A percentile compares a stretch with the other conserved stretches of the same genome.
phyloP scores from a whole-genome alignment of 2,797 vertebrate species.

The Oreochromis grahami region DNA sequence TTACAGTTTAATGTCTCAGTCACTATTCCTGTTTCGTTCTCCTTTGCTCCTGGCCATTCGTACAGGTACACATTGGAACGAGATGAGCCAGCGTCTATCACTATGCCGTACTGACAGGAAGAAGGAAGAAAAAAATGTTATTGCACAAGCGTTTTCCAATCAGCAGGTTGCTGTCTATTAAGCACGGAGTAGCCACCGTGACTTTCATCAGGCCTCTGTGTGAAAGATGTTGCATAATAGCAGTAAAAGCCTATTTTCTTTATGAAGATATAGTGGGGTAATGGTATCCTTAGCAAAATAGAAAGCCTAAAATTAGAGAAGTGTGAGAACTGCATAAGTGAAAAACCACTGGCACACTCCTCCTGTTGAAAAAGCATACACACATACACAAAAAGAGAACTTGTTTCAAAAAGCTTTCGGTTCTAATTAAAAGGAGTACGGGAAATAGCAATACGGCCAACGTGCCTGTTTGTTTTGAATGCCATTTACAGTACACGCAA shows the following conservation, averaged over 20 bases:
- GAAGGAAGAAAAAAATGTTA: neutral
- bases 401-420: neutral
- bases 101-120: constrained; percentile 87
- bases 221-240: neutral
- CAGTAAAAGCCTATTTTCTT: neutral
- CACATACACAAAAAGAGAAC: neutral
- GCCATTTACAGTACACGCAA: neutral
- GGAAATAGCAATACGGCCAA: fast-evolving
- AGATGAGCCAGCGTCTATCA: constrained; percentile 92
- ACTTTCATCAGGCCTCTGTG: neutral
- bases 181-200: neutral
- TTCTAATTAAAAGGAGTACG: neutral
- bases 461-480: neutral
- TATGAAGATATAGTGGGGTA: neutral
- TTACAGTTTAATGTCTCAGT: constrained; percentile 79
- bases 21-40: constrained; percentile 92
- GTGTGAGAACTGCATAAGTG: neutral
- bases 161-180: neutral
- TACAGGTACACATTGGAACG: constrained; percentile 90
- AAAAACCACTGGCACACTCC: neutral
- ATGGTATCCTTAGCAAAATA: neutral
- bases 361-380: fast-evolving
- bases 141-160: neutral
- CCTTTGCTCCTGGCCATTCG: constrained; percentile 91
- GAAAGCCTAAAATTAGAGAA: neutral